Conservation (phyloP, 2,888 invertebrate species). For the Anthophora plumipes region DNA sequence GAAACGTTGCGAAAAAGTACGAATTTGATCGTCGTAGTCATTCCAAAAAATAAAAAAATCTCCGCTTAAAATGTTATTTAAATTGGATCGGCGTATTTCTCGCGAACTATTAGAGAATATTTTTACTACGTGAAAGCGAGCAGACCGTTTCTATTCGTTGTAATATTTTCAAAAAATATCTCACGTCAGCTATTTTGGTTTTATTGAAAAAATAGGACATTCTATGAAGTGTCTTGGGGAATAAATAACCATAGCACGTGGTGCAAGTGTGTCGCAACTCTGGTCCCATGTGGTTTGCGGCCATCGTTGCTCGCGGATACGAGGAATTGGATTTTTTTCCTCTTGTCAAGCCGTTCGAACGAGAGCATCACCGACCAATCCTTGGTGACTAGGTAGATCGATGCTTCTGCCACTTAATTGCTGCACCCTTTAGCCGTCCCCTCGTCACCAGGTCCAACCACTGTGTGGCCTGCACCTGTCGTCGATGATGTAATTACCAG, state of each 20-base stretch:
- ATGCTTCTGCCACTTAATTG: slow-evolving; percentile 56
- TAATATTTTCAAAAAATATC: background rate
- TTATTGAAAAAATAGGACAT: background rate
- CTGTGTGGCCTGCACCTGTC: slow-evolving; percentile 25
- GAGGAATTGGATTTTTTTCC: slow-evolving; percentile 57
- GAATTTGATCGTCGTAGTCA: no score
- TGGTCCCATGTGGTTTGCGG: slow-evolving; percentile 43
- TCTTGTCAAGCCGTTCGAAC: slow-evolving; percentile 15
- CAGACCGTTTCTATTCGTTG: no score
- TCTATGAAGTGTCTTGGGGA: background rate
- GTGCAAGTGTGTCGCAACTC: slow-evolving; percentile 23
- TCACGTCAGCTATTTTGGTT: background rate
- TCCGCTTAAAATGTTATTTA: no score
- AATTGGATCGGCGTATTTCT: no score
- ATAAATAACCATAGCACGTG: slow-evolving; percentile 22
- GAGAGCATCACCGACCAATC: slow-evolving; percentile 31
- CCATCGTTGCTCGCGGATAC: slow-evolving; percentile 35
- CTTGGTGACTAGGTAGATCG: slow-evolving; percentile 45
- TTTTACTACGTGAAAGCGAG: no score
- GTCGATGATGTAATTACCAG: slow-evolving; percentile 64
- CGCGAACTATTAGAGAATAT: no score
- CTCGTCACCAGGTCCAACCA: background rate
- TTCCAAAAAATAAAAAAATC: no score
- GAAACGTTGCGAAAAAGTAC: no score
- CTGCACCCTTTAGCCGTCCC: slow-evolving; percentile 6